These are phyloP conservation scores for Danio aesculapii DNA, from an alignment of 2,797 vertebrate genomes.

Conservation along the genomic window DNA sequence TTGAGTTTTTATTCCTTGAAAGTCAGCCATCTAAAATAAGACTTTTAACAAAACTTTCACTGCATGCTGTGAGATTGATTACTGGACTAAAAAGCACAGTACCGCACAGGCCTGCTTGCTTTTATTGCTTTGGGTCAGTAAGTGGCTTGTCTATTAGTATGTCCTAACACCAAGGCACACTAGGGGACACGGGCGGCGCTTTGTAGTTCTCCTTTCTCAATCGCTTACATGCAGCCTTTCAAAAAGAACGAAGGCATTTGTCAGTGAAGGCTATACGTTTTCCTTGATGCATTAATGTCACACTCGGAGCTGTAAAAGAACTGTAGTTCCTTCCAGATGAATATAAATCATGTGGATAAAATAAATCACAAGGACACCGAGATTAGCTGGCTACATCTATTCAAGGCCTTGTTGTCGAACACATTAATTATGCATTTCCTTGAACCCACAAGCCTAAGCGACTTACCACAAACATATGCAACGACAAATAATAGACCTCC, in stretches of 20 bases:
- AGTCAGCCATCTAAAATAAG: background rate
- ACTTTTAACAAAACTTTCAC: slow-evolving; percentile 23
- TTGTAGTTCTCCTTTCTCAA: slow-evolving; percentile 10
- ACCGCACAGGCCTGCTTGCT: slow-evolving; percentile 6
- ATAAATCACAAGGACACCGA: background rate
- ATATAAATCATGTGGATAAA: background rate
- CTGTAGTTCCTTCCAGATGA: background rate
- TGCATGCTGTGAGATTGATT: slow-evolving; percentile 38
- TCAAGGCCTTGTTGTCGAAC: background rate
- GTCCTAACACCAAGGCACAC: slow-evolving; percentile 39
- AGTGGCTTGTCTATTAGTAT: slow-evolving; percentile 44
- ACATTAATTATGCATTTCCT: background rate
- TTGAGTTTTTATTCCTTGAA: background rate
- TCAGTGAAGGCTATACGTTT: slow-evolving; percentile 8
- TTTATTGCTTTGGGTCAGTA: slow-evolving; percentile 22
- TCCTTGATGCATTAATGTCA: slow-evolving; percentile 32
- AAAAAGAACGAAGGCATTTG: background rate
- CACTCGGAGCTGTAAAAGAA: slow-evolving; percentile 21
- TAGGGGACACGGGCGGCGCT: slow-evolving; percentile 21
- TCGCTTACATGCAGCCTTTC: slow-evolving; percentile 32
- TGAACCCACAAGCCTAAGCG: background rate
- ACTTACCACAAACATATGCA: slow-evolving; percentile 63
- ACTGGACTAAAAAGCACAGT: slow-evolving; percentile 26
- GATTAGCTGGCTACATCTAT: background rate
- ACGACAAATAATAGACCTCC: slow-evolving; percentile 59